Conservation (phyloP, 2,888 invertebrate species). For the Dorcus hopei region DNA sequence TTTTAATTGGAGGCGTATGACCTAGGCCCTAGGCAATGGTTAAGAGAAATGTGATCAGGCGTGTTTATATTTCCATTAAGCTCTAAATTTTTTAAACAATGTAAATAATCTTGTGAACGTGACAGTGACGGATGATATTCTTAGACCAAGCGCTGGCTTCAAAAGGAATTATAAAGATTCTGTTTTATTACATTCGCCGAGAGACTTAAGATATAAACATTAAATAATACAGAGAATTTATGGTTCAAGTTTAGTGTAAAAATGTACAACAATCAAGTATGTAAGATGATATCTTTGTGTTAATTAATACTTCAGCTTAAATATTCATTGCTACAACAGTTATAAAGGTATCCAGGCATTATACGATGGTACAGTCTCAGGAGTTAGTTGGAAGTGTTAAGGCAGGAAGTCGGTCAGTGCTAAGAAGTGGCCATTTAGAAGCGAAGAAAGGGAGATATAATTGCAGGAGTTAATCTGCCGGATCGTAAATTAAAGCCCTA, state of each 20-base stretch:
- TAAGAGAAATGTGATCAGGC: too few relatives aligned
- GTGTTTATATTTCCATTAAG: too few relatives aligned
- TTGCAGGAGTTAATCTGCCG: constrained; percentile 19
- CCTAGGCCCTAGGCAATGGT: too few relatives aligned
- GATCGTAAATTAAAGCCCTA: constrained; percentile 35
- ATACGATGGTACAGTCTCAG: neutral
- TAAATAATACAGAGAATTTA: constrained; percentile 17
- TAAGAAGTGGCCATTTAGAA: neutral
- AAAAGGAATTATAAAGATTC: too few relatives aligned
- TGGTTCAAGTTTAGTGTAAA: constrained; percentile 10
- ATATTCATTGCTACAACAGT: neutral
- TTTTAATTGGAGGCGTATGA: too few relatives aligned
- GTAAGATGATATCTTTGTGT: constrained; percentile 13
- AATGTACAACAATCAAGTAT: constrained; percentile 12
- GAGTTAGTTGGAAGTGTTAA: neutral
- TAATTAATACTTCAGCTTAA: constrained; percentile 16
- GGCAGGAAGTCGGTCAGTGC: neutral
- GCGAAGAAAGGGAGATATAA: constrained; percentile 1
- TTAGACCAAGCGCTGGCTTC: neutral
- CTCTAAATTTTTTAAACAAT: too few relatives aligned
- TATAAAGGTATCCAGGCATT: neutral
- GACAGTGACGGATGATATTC: too few relatives aligned
- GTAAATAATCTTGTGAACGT: too few relatives aligned
- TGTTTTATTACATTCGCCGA: too few relatives aligned
- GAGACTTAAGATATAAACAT: constrained; percentile 3